Evolutionary conservation across 2,113 vertebrate genomes (phyloP).

Genomic region (Prunella fulvescens): DNA sequence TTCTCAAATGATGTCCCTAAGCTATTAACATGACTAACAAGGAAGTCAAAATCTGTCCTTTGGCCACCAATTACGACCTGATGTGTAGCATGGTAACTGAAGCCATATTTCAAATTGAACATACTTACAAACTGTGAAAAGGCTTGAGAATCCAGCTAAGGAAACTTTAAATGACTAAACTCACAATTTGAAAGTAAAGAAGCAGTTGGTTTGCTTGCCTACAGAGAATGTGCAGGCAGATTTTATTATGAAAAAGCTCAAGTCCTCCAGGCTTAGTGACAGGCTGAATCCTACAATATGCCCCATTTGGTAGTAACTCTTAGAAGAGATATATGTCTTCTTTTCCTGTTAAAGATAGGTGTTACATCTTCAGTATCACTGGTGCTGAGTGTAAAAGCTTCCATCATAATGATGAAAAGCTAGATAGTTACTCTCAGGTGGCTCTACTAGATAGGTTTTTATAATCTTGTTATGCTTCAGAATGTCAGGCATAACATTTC

Average conservation of each 20-base stretch:
- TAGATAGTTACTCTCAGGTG: background rate
- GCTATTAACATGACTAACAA: background rate
- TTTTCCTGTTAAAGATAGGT: background rate
- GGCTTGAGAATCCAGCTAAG: background rate
- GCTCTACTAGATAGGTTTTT: background rate
- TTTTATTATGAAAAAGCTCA: background rate
- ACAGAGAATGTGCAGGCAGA: background rate
- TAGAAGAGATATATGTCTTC: background rate
- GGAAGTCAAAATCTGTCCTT: background rate
- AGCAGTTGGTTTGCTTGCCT: background rate
- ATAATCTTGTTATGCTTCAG: background rate
- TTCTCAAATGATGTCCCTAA: background rate
- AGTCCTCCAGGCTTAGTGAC: background rate
- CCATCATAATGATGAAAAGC: background rate
- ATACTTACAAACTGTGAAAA: background rate
- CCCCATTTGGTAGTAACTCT: background rate
- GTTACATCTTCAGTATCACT: background rate
- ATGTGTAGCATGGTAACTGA: background rate
- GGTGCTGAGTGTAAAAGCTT: background rate
- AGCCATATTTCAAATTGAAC: background rate
- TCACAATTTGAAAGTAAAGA: background rate
- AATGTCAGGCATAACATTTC: background rate
- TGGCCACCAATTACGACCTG: background rate
- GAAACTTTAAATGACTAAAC: conserved; percentile 5
- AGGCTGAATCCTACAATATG: background rate